Conservation (phyloP, 2,113 vertebrate species). For the Naja naja region DNA sequence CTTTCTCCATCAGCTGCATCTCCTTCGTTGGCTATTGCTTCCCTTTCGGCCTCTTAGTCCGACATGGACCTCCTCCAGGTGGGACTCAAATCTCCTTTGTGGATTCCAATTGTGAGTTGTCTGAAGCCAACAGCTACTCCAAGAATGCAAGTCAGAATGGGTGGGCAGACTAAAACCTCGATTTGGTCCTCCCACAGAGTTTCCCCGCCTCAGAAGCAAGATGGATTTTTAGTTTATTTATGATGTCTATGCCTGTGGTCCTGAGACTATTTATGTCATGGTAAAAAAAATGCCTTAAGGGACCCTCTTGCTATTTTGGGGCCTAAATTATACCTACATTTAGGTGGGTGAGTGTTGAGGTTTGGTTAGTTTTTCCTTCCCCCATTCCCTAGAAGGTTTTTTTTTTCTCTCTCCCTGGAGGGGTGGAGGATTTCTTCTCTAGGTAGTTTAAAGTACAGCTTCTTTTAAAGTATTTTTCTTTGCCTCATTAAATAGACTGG, state of each 20-base stretch:
- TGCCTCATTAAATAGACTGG: neutral
- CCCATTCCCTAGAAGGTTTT: neutral
- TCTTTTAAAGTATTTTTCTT: neutral
- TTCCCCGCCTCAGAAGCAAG: neutral
- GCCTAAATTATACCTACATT: neutral
- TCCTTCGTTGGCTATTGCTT: neutral
- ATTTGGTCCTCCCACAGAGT: neutral
- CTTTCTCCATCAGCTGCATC: neutral
- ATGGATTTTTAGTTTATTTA: neutral
- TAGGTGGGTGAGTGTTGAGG: neutral
- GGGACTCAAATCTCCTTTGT: neutral
- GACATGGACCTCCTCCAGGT: neutral
- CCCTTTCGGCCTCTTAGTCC: neutral
- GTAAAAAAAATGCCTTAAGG: neutral
- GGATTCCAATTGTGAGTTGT: neutral
- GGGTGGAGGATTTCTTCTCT: neutral
- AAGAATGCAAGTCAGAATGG: neutral
- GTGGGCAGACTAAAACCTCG: neutral
- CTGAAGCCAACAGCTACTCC: neutral
- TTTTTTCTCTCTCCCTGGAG: accelerated
- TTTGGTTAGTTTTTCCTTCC: neutral
- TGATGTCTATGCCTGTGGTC: neutral
- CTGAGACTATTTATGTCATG: neutral
- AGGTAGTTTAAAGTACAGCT: neutral
- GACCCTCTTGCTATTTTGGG: neutral